Base-by-base conservation (phyloP, 2,113 vertebrate genomes). In the Ophthalmolycus amberensis region DNA sequence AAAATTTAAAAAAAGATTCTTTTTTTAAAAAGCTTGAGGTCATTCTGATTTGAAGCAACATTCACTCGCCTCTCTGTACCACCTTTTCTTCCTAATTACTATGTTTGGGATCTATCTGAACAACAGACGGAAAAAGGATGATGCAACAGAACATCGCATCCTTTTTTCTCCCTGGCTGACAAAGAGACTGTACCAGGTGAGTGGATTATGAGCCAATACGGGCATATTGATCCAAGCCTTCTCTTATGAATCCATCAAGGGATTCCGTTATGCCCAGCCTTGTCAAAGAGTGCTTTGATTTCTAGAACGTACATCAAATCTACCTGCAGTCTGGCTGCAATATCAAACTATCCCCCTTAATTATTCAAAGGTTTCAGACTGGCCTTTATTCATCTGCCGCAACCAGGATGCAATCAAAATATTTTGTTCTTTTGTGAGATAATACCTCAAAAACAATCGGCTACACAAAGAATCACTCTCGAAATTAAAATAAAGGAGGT, bases 231-330 rank as follows among this genome's bases (percentile, higher is more conserved):
- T 89, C 37, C 58, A 70, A 64, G 64, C 11, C 62, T 42, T 85
- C 48, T 72, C 64, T 85, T 75, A 78, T 79, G 71, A 81, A 59
- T n/a, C 50, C 68, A 72, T 89, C 75, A 88, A 87, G 64, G 79
- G 81, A 46, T 72, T 85, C 60, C 85, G 83, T 85, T 72, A 82
- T 68, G 46, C 27, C 44, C 27, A 46, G 44, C 16, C 59, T 62
- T n/a, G 77, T 85, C 82, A 90, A 83, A 89, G 62, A 42, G 52
- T 2, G 58, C 86, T 93, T 90, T 83, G 83, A 90, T 89, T 86
- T 80, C 77, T 68, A 52, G 75, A 73, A 70, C 22, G 25, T 85
- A 52, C 77, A 85, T 87, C 85, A 83, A 67, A 79, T 84, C 79
- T 50, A 87, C 78, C 82, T 60, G 60, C 37, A 63, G 58, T 69